Evolutionary conservation across 2,113 vertebrate species (phyloP), one percentile per base, ranked within the genome.

Genomic region (Tenebrosternarchus preto): DNA sequence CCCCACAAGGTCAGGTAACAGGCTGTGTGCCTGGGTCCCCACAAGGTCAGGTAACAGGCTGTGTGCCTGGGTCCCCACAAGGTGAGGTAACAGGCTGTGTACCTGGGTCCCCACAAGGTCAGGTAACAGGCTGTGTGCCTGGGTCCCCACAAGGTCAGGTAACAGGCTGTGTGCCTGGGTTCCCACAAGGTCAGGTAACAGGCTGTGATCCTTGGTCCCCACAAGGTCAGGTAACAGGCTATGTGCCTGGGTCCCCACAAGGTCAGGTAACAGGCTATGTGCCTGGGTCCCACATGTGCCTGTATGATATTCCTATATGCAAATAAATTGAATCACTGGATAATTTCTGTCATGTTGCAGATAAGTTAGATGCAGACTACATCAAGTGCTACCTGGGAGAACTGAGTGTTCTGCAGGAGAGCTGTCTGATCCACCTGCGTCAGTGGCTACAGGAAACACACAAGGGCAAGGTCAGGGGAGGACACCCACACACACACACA

Each of bases 401-500:
- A 89, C 87, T 98, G 91, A 99, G 96, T 0, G 96, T 96, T 0
- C 92, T 99, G 85, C 97, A 99, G 88, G 97, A 99, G 89, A 99
- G 97, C 92, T 98, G 96, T 91, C 94, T 99, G 12, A 98, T 98
- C 84, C 91, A 95, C 2, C 95, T 99, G 39, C 94, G 97, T 57
- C 95, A 95, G 85, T 97, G 97, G 95, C 96, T 99, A 6, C 96
- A 98, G 90, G 96, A 99, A 82, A 96, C 95, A 0, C 96, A 98
- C 92, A 99, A 99, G 88, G 97, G 96, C 91, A 99, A 99, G 87
- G 98, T 98, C 88, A 90, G 89, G 0, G 29, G 79, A 50, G 20
- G 19, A 61, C 56, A 66, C 46, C 73, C 24, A 15, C 6, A 50
- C 15, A 39, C n/a, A 9, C 20, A 25, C 19, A 8, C 22, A 46